Evolutionary conservation across 2,888 invertebrate genomes (phyloP), one percentile per base, ranked within the genome.

Genomic region (Agonopterix heracliana): DNA sequence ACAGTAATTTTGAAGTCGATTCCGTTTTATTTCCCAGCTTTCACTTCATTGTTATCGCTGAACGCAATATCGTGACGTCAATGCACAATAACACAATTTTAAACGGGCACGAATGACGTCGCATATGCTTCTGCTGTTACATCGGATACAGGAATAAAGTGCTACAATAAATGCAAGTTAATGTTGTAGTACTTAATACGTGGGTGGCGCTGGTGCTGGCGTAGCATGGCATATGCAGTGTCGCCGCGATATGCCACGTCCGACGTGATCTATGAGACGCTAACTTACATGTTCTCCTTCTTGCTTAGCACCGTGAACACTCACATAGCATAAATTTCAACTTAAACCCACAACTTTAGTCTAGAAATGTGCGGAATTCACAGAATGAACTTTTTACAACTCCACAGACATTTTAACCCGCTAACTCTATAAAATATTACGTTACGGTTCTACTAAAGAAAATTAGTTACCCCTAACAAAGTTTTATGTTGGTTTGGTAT

Each of bases 281-380:
- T 72, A 76, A 76, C 78, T 77, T 71, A 69, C 71, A 66, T 74
- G 74, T 69, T 70, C 74, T 74, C 71, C 76, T 77, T 71, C 82
- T 81, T 81, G 74, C 77, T 74, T 76, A 76, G 64, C 78, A 75
- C 68, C 67, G 69, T 64, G 69, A 74, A 78, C 74, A 73, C 76
- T 76, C 70, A 60, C 77, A 71, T 71, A 66, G 71, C 71, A 83
- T 85, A 82, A 84, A 85, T 86, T 83, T 74, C 68, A 73, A 80
- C 70, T 79, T 71, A 77, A 82, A 77, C 74, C 71, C 73, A 71
- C 80, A 80, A 80, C 74, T 81, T 69, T 64, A 63, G 67, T 73
- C 71, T 73, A 71, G 76, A 75, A 77, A 81, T 78, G 76, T 77
- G 76, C 71, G 64, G 74, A 76, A 77, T 81, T 76, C 69, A 59